Percentiles rank a stretch among this genome's conserved stretches.
Evolutionary conservation across 2,797 vertebrate species (phyloP).

Genomic region (Thalassophryne amazonica): DNA sequence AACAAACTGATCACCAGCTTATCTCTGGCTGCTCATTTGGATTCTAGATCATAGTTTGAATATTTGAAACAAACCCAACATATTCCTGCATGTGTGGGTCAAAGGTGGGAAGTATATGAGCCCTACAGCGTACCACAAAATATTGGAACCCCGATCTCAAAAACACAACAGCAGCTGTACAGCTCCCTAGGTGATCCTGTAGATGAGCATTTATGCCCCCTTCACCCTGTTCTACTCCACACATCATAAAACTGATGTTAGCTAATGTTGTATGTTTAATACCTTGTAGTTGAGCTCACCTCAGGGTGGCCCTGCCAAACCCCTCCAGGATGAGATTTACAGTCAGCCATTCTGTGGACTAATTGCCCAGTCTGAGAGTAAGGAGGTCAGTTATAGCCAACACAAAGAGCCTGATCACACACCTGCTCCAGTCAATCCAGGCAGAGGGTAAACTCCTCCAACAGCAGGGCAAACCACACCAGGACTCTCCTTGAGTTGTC

Average conservation of each 20-base stretch:
- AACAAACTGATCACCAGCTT: not conserved
- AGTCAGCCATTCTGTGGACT: constrained; percentile 72
- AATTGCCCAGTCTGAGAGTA: constrained; percentile 64
- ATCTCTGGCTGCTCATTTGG: constrained; percentile 14
- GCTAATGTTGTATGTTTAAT: constrained; percentile 70
- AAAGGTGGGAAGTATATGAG: no score
- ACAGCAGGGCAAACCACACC: constrained; percentile 32
- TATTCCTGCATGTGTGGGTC: no score
- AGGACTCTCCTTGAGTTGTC: constrained; percentile 51
- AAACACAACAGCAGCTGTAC: not conserved
- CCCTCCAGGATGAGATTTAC: constrained; percentile 67
- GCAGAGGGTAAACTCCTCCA: constrained; percentile 29
- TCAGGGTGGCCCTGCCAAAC: constrained; percentile 66
- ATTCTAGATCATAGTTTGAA: constrained; percentile 8
- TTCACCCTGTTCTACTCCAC: constrained; percentile 36
- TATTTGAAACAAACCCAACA: not conserved
- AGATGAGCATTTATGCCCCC: constrained; percentile 26
- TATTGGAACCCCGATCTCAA: constrained; percentile 2
- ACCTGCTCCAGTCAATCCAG: constrained; percentile 37
- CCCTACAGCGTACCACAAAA: no score
- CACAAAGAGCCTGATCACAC: constrained; percentile 24
- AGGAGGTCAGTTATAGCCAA: constrained; percentile 64
- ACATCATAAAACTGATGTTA: constrained; percentile 63
- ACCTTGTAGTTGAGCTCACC: constrained; percentile 61
- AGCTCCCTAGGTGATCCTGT: constrained; percentile 11